Evolutionary conservation across 37 sponge, comb jelly and placozoan species (phyloP).

Genomic region (Hormiphora californensis): DNA sequence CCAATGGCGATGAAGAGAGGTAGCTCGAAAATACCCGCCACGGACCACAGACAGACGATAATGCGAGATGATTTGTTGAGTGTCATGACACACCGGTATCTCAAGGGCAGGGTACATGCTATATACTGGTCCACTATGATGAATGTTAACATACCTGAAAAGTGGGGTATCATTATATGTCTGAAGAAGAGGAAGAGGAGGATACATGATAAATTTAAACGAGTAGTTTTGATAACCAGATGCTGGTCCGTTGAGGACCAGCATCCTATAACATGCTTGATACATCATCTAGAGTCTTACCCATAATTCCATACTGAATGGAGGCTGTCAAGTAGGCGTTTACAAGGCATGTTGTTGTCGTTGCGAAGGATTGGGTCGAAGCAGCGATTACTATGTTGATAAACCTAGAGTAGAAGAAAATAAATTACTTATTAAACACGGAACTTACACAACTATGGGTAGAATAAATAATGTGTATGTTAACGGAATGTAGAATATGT

Average conservation of each 20-base stretch:
- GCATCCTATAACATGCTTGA: too few species aligned
- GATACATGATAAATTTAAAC: background rate
- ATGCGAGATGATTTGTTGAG: conserved; percentile 5
- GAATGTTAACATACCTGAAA: background rate
- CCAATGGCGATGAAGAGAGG: background rate
- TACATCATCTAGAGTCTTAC: background rate
- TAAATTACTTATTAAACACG: background rate
- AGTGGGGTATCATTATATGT: background rate
- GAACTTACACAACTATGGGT: too few species aligned
- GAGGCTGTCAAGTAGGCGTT: conserved; percentile 1
- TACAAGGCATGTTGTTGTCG: background rate
- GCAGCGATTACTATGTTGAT: background rate
- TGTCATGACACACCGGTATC: conserved; percentile 22
- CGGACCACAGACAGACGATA: background rate
- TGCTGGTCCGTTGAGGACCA: too few species aligned
- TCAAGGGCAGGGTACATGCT: conserved; percentile 14
- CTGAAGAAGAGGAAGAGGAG: background rate
- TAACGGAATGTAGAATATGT: too few species aligned
- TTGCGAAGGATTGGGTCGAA: background rate
- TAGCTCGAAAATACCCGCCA: background rate
- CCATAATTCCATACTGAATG: background rate
- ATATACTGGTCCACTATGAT: conserved; percentile 42
- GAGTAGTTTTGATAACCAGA: too few species aligned
- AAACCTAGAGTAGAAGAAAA: background rate
- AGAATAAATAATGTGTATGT: too few species aligned